Evolutionary conservation across 2,797 vertebrate species (phyloP).

Genomic region (Orientallactaga sibirica): DNA sequence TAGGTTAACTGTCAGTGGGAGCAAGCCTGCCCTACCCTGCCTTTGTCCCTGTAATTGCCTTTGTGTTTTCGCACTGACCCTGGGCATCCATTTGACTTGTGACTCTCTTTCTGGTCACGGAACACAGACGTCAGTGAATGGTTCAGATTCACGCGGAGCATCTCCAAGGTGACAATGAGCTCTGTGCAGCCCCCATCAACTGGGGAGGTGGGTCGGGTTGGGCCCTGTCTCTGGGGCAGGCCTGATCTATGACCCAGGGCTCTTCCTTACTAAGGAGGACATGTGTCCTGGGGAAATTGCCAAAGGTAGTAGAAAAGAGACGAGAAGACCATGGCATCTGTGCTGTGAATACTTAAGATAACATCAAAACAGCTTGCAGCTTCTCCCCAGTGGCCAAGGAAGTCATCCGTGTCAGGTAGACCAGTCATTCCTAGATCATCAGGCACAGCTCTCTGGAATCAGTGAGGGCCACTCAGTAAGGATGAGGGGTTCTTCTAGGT

Average conservation of each 20-base stretch:
- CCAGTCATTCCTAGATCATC: accelerated
- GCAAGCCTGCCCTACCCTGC: slow-evolving; percentile 84
- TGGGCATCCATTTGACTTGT: slow-evolving; percentile 91
- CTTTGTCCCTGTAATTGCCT: slow-evolving; percentile 90
- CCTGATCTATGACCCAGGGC: slow-evolving; percentile 58
- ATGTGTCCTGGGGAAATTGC: slow-evolving; percentile 35
- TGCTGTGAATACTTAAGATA: background rate
- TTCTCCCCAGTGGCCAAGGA: background rate
- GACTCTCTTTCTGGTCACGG: slow-evolving; percentile 90
- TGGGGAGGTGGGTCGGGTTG: slow-evolving; percentile 29
- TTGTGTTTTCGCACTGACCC: slow-evolving; percentile 91
- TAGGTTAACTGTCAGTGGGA: slow-evolving; percentile 86
- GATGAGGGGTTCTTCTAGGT: background rate
- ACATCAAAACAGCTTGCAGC: background rate
- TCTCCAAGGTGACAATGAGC: slow-evolving; percentile 84
- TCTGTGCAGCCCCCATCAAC: slow-evolving; percentile 76
- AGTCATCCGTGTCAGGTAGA: accelerated
- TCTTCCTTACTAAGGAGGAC: slow-evolving; percentile 48
- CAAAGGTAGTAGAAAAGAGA: background rate
- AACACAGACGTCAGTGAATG: slow-evolving; percentile 83
- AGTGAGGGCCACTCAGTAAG: background rate
- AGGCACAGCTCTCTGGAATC: background rate
- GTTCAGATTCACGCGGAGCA: slow-evolving; percentile 87
- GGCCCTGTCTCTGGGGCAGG: background rate
- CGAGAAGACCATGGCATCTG: background rate